Evolutionary conservation across 2,113 vertebrate genomes (phyloP).

Genomic region (Donacobius atricapilla): DNA sequence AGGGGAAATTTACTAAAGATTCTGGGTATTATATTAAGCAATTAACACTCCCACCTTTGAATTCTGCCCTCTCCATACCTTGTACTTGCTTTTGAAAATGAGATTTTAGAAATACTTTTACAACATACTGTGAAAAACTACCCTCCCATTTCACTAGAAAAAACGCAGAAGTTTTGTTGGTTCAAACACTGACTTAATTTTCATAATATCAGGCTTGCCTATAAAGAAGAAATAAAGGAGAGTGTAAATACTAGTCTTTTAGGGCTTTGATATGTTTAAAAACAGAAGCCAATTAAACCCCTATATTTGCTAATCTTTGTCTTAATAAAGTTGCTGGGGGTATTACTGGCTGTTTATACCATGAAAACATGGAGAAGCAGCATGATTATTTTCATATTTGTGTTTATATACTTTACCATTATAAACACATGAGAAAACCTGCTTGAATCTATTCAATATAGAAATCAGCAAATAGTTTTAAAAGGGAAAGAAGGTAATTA

Average conservation of each 20-base stretch:
- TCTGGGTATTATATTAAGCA: neutral
- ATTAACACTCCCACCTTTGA: neutral
- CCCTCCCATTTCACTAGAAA: neutral
- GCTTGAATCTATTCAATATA: neutral
- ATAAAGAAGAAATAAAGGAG: neutral
- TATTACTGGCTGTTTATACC: neutral
- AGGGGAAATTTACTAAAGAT: neutral
- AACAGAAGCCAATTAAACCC: neutral
- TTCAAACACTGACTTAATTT: neutral
- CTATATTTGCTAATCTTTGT: neutral
- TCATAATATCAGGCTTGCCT: neutral
- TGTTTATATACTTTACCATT: neutral
- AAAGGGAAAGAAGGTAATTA: constrained; percentile 16
- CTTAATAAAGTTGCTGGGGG: neutral
- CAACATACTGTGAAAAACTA: neutral
- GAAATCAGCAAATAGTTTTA: constrained; percentile 7
- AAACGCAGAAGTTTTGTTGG: neutral
- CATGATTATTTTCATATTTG: constrained; percentile 16
- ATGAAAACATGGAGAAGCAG: neutral
- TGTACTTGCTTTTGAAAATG: neutral
- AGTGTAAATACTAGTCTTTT: neutral
- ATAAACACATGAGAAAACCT: neutral
- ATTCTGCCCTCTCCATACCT: neutral
- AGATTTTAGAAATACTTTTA: neutral
- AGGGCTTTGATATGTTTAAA: neutral